Percentiles rank a stretch among this genome's conserved stretches.
phyloP scores from a whole-genome alignment of 2,797 vertebrate species.

The Pipistrellus nathusii region DNA sequence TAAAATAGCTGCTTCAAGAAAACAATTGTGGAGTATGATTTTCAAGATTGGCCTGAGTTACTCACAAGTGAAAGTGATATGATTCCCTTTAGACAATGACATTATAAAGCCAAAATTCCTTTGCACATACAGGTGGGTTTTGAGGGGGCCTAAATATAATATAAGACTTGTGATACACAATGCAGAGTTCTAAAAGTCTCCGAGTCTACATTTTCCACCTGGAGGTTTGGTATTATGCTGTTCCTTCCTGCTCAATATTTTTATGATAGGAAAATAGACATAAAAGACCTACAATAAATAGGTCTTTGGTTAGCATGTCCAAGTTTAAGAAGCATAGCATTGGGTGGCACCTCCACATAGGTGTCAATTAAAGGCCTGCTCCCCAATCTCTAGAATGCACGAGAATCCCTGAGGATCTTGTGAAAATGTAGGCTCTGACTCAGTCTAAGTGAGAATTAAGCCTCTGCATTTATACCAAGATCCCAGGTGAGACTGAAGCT shows the following conservation, averaged over 20 bases:
- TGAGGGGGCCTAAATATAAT: not conserved
- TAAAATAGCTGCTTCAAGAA: not conserved
- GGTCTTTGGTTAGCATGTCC: not conserved
- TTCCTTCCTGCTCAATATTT: not conserved
- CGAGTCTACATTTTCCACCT: not conserved
- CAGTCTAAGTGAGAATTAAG: not conserved
- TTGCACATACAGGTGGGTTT: not conserved
- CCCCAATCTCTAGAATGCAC: not conserved
- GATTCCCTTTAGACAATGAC: conserved; percentile 48
- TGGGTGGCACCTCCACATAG: not conserved
- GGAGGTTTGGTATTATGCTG: not conserved
- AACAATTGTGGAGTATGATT: not conserved
- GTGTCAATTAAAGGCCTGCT: not conserved
- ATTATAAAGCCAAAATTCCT: not conserved
- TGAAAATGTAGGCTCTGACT: not conserved
- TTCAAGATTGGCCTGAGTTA: conserved; percentile 53
- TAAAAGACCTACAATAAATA: not conserved
- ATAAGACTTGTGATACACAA: not conserved
- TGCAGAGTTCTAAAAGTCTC: not conserved
- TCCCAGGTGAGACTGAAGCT: not conserved
- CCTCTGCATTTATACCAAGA: not conserved
- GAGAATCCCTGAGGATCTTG: not conserved
- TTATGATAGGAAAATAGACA: not conserved
- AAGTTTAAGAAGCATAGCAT: not conserved
- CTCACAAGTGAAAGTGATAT: not conserved